Evolutionary conservation across 2,113 vertebrate genomes (phyloP), one percentile per base, ranked within the genome.

Genomic region (Heloderma charlesbogerti): DNA sequence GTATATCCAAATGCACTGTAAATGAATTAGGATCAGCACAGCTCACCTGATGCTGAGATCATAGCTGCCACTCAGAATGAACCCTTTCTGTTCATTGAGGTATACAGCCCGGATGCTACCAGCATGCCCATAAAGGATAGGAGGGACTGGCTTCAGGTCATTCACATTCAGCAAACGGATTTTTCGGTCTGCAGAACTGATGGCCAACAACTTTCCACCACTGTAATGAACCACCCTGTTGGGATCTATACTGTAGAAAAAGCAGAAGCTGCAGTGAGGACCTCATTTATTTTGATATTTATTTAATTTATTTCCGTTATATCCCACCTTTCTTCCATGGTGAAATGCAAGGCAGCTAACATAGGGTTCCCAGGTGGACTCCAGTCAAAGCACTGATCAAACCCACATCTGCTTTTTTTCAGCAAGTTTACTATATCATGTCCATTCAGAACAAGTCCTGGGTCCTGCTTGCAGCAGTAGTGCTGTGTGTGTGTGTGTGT

Each of bases 1-100:
- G 15, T 29, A 3, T 66, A 45, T 45, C 31, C 75, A 88, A 48
- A 88, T 51, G 34, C 45, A 8, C 34, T 88, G 20, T n/a, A 72
- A 51, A 51, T 0, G 40, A 37, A 48, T 25, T 48, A 3, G 74
- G 15, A 85, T n/a, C 81, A 1, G 20, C 1, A 1, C 40, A 15
- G 43, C 94, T 95, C 91, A 99, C 99, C 99, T 98, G 97, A 99
- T 98, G 43, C 96, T 98, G 74, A 98, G 95, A 66, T 99, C 98
- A 0, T 95, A 97, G 94, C 98, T 96, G 0, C 96, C 96, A 0
- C 98, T 98, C 40, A 99, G 94, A 45, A 99, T 90, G 25, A 99
- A 92, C 15, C 95, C 96, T 40, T 95, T 92, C 63, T 98, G 95
- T 94, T 98, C 96, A 0, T 96, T 95, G 22, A 99, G 91, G 89